Conservation (phyloP, 2,113 vertebrate genomes). For the Polypterus senegalus region DNA sequence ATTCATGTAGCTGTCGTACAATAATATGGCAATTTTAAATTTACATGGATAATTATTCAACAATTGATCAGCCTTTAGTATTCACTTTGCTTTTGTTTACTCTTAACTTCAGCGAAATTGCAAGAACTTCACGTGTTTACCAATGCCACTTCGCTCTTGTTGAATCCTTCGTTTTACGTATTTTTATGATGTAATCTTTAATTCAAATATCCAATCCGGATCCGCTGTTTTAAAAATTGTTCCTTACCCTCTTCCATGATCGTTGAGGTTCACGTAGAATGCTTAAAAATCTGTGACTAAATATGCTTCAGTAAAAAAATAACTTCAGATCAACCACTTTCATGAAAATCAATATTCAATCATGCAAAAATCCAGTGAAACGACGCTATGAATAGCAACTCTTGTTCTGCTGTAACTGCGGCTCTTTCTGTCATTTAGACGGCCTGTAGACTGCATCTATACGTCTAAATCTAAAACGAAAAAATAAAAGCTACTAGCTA, state of each 20-base stretch:
- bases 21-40: no score
- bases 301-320: background rate
- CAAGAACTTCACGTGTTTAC: no score
- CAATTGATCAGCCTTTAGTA: no score
- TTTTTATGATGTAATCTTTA: background rate
- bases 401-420: slow-evolving; percentile 17
- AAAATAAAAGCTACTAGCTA: background rate
- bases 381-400: slow-evolving; percentile 15
- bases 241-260: slow-evolving; percentile 18
- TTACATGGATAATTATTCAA: no score
- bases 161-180: background rate
- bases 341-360: background rate
- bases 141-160: background rate
- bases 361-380: background rate
- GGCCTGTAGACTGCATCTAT: slow-evolving; percentile 7
- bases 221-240: background rate
- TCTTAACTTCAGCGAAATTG: no score
- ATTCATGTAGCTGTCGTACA: no score
- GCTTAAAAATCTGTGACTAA: background rate
- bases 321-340: background rate
- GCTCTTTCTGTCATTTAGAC: slow-evolving; percentile 15
- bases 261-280: slow-evolving; percentile 2
- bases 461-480: background rate
- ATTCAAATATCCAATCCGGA: background rate
- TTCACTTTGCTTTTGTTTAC: no score